phyloP scores from a whole-genome alignment of 23 tunicate species.

The Botrylloides violaceus region DNA sequence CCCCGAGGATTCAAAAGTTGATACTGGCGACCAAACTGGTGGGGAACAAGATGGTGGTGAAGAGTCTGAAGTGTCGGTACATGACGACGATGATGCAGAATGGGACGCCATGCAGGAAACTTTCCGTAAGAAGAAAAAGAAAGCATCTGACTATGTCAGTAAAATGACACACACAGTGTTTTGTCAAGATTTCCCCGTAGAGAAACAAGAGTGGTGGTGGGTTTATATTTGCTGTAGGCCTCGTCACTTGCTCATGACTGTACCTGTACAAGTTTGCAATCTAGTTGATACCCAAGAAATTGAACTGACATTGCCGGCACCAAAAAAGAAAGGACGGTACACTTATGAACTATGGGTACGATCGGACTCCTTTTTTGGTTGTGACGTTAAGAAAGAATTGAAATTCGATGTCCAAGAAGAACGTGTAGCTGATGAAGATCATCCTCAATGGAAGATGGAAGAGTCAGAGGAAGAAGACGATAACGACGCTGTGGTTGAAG shows the following conservation, averaged over 20 bases:
- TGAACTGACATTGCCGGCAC: slow-evolving; percentile 93
- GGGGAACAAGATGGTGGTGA: slow-evolving; percentile 1
- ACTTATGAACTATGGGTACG: slow-evolving; percentile 65
- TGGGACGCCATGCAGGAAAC: slow-evolving; percentile 79
- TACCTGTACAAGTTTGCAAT: slow-evolving; percentile 58
- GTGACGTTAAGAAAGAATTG: slow-evolving; percentile 34
- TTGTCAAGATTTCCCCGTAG: slow-evolving; percentile 74
- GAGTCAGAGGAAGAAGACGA: slow-evolving; percentile 63
- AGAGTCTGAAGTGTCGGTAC: not conserved
- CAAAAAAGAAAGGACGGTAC: slow-evolving; percentile 78
- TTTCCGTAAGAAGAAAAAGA: slow-evolving; percentile 43
- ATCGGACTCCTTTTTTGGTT: slow-evolving; percentile 82
- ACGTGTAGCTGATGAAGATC: slow-evolving; percentile 67
- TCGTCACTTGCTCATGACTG: slow-evolving; percentile 54
- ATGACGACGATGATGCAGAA: slow-evolving; percentile 54
- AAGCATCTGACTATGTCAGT: slow-evolving; percentile 7
- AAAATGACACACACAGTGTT: slow-evolving; percentile 94
- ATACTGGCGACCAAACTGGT: slow-evolving; percentile 2
- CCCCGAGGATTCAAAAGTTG: slow-evolving; percentile 4
- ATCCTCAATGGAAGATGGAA: slow-evolving; percentile 84
- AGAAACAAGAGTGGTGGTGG: slow-evolving; percentile 99
- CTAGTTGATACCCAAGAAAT: slow-evolving; percentile 41
- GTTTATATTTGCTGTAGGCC: slow-evolving; percentile 77
- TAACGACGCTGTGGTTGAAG: slow-evolving; percentile 26
- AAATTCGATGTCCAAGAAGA: slow-evolving; percentile 75